phyloP scores from a whole-genome alignment of 2,888 invertebrate genomes.

The Drepana falcataria region DNA sequence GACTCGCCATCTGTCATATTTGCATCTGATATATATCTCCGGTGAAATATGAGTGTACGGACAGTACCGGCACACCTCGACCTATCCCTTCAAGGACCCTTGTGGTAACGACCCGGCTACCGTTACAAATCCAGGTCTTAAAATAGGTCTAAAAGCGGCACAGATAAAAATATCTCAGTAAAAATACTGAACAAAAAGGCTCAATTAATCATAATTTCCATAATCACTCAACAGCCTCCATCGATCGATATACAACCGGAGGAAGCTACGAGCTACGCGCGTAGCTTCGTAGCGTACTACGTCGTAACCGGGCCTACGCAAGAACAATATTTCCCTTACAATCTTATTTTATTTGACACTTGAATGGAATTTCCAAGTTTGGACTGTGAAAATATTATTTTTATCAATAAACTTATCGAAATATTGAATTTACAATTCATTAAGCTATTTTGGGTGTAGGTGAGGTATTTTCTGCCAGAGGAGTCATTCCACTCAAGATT shows the following conservation, averaged over 20 bases:
- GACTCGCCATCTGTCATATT: too few relatives aligned
- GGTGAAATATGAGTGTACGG: too few relatives aligned
- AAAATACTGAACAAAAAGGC: neutral
- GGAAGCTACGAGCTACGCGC: slow-evolving; percentile 17
- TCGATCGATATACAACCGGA: slow-evolving; percentile 13
- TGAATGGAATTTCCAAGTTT: neutral
- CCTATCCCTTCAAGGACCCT: too few relatives aligned
- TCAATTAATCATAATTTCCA: slow-evolving; percentile 1
- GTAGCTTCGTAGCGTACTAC: slow-evolving; percentile 38
- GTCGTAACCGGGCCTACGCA: slow-evolving; percentile 43
- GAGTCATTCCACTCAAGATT: too few relatives aligned
- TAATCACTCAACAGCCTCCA: slow-evolving; percentile 10
- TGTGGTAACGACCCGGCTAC: neutral
- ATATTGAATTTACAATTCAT: neutral
- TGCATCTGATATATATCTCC: too few relatives aligned
- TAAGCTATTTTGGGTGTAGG: too few relatives aligned
- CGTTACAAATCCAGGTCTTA: neutral
- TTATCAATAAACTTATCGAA: neutral
- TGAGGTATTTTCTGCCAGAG: too few relatives aligned
- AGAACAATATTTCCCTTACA: slow-evolving; percentile 24
- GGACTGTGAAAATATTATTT: neutral
- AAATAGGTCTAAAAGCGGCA: neutral
- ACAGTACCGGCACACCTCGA: too few relatives aligned
- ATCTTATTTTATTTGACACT: slow-evolving; percentile 10
- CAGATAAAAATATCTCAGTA: neutral